Percentiles rank a stretch among this genome's conserved stretches.
phyloP scores from a whole-genome alignment of 1,140 invertebrate species.

The Zaprionus nigranus region DNA sequence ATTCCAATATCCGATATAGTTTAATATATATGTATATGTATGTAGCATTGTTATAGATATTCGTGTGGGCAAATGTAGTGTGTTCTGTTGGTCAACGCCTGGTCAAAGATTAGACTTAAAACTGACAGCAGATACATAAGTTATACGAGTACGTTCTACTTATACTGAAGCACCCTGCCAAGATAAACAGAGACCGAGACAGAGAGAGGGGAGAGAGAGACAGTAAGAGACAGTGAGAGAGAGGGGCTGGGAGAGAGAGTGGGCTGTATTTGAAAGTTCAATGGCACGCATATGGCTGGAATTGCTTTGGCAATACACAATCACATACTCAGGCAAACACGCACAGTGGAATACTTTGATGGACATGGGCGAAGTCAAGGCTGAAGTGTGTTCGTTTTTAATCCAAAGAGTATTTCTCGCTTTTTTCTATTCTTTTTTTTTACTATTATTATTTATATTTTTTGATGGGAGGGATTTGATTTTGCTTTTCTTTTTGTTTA shows the following conservation, averaged over 20 bases:
- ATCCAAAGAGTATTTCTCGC: not conserved
- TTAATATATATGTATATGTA: conserved; percentile 58
- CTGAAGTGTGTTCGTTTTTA: conserved; percentile 30
- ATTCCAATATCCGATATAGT: conserved; percentile 74
- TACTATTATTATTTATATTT: conserved; percentile 41
- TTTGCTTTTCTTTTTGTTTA: conserved; percentile 10
- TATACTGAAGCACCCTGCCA: conserved; percentile 20
- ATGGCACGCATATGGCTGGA: conserved; percentile 35
- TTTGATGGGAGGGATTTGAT: conserved; percentile 32
- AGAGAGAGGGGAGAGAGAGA: not conserved
- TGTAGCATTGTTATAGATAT: conserved; percentile 47
- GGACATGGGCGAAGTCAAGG: conserved; percentile 21
- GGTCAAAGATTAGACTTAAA: conserved; percentile 37
- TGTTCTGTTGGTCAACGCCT: conserved; percentile 39
- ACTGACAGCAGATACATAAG: conserved; percentile 35
- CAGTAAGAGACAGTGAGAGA: conserved; percentile 1
- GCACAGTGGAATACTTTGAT: conserved; percentile 7
- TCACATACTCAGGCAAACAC: not conserved
- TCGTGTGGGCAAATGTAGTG: conserved; percentile 35
- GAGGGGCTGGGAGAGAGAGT: not conserved
- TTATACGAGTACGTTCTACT: not conserved
- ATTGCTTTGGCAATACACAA: conserved; percentile 24
- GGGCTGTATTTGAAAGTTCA: conserved; percentile 22
- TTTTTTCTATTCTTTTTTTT: conserved; percentile 4
- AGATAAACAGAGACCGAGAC: not conserved